Evolutionary conservation across 1,140 invertebrate species (phyloP).

Genomic region (Trichonephila inaurata): DNA sequence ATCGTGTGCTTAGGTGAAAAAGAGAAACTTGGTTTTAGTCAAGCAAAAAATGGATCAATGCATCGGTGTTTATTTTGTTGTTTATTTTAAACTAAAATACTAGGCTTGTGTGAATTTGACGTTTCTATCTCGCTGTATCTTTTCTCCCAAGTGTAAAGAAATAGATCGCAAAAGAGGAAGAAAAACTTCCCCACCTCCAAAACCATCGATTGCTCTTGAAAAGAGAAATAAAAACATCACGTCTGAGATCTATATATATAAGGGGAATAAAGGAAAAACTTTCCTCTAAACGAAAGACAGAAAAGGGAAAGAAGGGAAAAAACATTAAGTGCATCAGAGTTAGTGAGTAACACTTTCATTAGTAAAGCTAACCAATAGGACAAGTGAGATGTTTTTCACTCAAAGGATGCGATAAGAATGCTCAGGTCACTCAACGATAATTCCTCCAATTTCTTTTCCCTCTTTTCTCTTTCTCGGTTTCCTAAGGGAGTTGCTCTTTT

Average conservation of each 20-base stretch:
- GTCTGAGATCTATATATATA: slow-evolving; percentile 75
- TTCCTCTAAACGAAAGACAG: slow-evolving; percentile 65
- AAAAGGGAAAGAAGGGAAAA: neutral
- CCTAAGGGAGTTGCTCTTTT: slow-evolving; percentile 12
- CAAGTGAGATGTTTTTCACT: slow-evolving; percentile 72
- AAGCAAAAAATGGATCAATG: neutral
- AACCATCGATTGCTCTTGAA: slow-evolving; percentile 73
- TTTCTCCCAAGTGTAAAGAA: slow-evolving; percentile 43
- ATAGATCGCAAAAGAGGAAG: slow-evolving; percentile 48
- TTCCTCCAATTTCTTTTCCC: slow-evolving; percentile 64
- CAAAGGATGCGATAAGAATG: slow-evolving; percentile 64
- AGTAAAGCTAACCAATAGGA: slow-evolving; percentile 75
- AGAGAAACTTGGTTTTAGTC: too few species aligned
- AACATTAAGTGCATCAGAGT: slow-evolving; percentile 57
- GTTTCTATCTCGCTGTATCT: slow-evolving; percentile 38
- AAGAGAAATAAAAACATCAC: slow-evolving; percentile 75
- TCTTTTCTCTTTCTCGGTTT: neutral
- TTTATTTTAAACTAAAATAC: slow-evolving; percentile 56
- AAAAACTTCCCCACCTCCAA: slow-evolving; percentile 54
- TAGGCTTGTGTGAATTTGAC: slow-evolving; percentile 57
- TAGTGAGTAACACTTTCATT: slow-evolving; percentile 75
- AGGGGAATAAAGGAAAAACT: slow-evolving; percentile 58
- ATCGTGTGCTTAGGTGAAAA: too few species aligned
- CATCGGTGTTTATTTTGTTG: neutral
- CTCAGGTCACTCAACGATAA: slow-evolving; percentile 69